Base-by-base conservation (phyloP, 1,140 invertebrate genomes). In the Camponotus floridanus region DNA sequence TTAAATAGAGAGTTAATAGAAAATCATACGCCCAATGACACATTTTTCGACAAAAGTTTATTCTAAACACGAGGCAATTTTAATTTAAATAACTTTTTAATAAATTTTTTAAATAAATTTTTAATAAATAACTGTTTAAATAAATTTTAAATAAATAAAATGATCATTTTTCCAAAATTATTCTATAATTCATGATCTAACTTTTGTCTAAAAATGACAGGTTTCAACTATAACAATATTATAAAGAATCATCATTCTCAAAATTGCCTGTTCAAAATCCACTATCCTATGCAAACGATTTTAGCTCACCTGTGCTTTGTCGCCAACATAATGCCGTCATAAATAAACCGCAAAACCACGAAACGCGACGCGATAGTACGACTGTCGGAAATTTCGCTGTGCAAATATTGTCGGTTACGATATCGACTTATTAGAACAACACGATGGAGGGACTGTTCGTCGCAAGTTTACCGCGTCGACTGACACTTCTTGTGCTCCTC, bases 231-330 rank as follows among this genome's bases (percentile, higher is more conserved):
- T 8, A 21, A 31, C 15, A 62, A 26, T 26, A 1, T 26, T 26
- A 0, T 26, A 21, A 36, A 42, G 5, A 31, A 62, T 8, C n/a
- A 42, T 62, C 36, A 33, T 61, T 74, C 48, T 51, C 11, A 15
- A 18, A 76, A 42, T 5, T 31, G 9, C 4, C 1, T 61, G 39
- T 9, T 18, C 36, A 15, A 51, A 71, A 11, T 48, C 31, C 8
- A 3, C 7, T n/a, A 9, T 6, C 3, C 1, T 26, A 26, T 26
- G 13, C 11, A 18, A 65, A 9, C 5, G 21, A 55, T 64, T 85
- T 64, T 57, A 11, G 15, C 68, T 93, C 88, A 94, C 94, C 93
- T 94, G 86, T 93, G 93, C 78, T 91, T 91, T 7, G 91, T 92
- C 9, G 92, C 92, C 39, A 94, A 80, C 92, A 94, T 93, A 36